Percentiles rank a stretch among this genome's conserved stretches.
phyloP scores from a whole-genome alignment of 2,113 vertebrate species.

The Aspidoscelis tigris region DNA sequence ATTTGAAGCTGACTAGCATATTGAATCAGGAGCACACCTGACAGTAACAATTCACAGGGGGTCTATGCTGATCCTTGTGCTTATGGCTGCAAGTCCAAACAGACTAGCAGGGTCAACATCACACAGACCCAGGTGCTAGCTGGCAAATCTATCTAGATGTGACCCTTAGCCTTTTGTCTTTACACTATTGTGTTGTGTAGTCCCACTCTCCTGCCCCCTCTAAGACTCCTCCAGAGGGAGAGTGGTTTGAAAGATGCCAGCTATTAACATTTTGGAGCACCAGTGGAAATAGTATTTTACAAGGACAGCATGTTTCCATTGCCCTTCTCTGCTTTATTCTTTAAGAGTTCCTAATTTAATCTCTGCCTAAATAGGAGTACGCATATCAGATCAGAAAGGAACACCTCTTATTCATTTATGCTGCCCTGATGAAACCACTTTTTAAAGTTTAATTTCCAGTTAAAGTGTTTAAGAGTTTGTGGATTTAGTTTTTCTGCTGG shows the following conservation, averaged over 20 bases:
- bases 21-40: constrained; percentile 5
- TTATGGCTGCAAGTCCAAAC: constrained; percentile 5
- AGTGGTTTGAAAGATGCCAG: not conserved
- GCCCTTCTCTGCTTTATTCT: not conserved
- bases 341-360: not conserved
- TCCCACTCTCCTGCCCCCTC: not conserved
- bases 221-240: not conserved
- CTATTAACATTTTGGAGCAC: constrained; percentile 12
- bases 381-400: not conserved
- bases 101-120: constrained; percentile 7
- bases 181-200: not conserved
- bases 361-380: not conserved
- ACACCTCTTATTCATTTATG: not conserved
- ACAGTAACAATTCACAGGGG: constrained; percentile 3
- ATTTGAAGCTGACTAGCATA: constrained; percentile 10
- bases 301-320: not conserved
- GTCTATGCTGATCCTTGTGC: not conserved
- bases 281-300: not conserved
- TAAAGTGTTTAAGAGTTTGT: not conserved
- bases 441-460: not conserved
- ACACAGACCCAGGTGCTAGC: not conserved
- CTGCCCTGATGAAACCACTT: not conserved
- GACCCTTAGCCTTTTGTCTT: constrained; percentile 10
- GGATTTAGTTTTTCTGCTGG: not conserved
- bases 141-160: constrained; percentile 1